Evolutionary conservation across 2,113 vertebrate species (phyloP).

Genomic region (Bufo gargarizans): DNA sequence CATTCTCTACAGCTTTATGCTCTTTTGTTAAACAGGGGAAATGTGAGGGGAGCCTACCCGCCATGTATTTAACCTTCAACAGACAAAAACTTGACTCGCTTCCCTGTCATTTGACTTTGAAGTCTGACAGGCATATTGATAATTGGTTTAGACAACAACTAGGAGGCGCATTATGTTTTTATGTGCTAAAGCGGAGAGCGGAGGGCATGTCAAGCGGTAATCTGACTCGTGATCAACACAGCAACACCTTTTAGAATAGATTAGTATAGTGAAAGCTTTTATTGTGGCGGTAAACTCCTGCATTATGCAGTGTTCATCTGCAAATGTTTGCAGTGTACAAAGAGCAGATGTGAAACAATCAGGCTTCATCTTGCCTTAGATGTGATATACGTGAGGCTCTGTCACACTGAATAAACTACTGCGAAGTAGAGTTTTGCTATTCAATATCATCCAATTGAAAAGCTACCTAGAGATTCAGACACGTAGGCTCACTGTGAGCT

Average conservation of each 20-base stretch:
- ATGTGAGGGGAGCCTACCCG: conserved; percentile 67
- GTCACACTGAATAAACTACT: conserved; percentile 63
- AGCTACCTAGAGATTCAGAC: conserved; percentile 60
- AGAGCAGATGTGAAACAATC: conserved; percentile 56
- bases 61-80: conserved; percentile 76
- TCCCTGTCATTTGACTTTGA: conserved; percentile 72
- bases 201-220: conserved; percentile 66
- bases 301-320: conserved; percentile 50
- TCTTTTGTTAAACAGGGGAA: conserved; percentile 14
- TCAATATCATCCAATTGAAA: conserved; percentile 67
- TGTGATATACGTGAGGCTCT: conserved; percentile 62
- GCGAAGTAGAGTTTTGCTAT: conserved; percentile 62
- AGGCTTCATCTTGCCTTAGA: conserved; percentile 42
- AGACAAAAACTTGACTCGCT: conserved; percentile 69
- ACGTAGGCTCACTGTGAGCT: conserved; percentile 60
- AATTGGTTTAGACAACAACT: conserved; percentile 79
- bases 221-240: conserved; percentile 62
- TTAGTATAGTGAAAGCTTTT: conserved; percentile 60
- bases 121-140: conserved; percentile 74
- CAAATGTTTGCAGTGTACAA: conserved; percentile 56
- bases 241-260: conserved; percentile 64
- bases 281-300: conserved; percentile 59
- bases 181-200: conserved; percentile 71
- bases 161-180: conserved; percentile 73
- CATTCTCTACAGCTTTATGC: not conserved